Evolutionary conservation across 2,113 vertebrate genomes (phyloP).

Genomic region (Charadrius vociferus): DNA sequence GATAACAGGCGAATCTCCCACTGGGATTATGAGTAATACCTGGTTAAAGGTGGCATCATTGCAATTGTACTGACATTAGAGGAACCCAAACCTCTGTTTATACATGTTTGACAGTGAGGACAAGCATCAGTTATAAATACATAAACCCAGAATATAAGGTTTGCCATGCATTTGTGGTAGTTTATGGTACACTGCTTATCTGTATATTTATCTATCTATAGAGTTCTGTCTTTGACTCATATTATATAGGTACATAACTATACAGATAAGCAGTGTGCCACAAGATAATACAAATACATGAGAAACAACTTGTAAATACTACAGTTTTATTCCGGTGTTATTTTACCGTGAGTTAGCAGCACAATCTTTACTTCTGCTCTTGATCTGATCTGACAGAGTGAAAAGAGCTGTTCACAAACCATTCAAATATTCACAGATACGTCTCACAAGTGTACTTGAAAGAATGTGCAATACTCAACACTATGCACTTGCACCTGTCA

Average conservation of each 20-base stretch:
- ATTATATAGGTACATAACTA: neutral
- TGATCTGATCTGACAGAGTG: constrained; percentile 12
- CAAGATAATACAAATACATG: accelerated
- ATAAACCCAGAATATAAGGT: neutral
- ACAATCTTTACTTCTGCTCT: neutral
- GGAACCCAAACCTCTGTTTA: neutral
- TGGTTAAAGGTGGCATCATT: neutral
- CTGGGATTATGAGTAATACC: neutral
- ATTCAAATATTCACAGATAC: neutral
- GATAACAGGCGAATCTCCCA: neutral
- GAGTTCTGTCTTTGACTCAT: neutral
- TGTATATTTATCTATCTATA: neutral
- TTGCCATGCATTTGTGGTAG: neutral
- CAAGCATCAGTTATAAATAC: neutral
- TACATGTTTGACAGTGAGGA: neutral
- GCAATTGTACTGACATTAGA: neutral
- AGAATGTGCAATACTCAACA: neutral
- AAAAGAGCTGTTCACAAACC: neutral
- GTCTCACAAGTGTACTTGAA: neutral
- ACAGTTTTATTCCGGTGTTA: neutral
- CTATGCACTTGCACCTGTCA: neutral
- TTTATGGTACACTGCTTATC: neutral
- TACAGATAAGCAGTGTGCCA: neutral
- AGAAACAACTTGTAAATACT: neutral
- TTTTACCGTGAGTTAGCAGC: neutral